Conservation (phyloP, 1,140 invertebrate species). For the Nixonia krombeini region DNA sequence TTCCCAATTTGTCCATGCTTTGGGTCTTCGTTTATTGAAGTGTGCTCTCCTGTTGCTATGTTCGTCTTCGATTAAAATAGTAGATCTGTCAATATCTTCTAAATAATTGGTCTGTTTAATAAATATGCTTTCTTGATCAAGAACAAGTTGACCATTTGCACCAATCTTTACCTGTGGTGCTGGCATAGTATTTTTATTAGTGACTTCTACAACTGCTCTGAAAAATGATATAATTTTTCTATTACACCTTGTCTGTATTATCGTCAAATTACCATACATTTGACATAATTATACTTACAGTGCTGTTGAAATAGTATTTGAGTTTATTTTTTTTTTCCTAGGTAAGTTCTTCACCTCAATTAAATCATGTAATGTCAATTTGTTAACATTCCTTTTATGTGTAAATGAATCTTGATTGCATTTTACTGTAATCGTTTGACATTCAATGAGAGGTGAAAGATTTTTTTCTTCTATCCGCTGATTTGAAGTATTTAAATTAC, state of each 20-base stretch:
- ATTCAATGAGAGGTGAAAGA: no score
- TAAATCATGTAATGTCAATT: no score
- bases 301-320: not conserved
- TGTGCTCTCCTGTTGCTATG: slow-evolving; percentile 76
- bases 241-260: slow-evolving; percentile 39
- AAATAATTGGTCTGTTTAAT: slow-evolving; percentile 80
- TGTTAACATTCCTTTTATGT: no score
- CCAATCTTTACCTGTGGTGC: slow-evolving; percentile 91
- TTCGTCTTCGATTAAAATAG: no score
- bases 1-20: slow-evolving; percentile 78
- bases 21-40: slow-evolving; percentile 74
- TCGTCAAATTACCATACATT: not conserved
- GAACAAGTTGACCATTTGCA: slow-evolving; percentile 85
- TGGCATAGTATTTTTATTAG: slow-evolving; percentile 72
- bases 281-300: no score
- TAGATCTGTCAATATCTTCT: slow-evolving; percentile 74
- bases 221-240: no score
- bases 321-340: slow-evolving; percentile 1
- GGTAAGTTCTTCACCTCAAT: no score
- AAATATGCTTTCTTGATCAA: slow-evolving; percentile 88
- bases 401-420: no score
- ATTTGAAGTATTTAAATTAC: no score
- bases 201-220: no score
- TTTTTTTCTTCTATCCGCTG: no score
- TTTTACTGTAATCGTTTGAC: no score